Base-by-base conservation (phyloP, 2,797 vertebrate genomes). In the Falco columbarius region DNA sequence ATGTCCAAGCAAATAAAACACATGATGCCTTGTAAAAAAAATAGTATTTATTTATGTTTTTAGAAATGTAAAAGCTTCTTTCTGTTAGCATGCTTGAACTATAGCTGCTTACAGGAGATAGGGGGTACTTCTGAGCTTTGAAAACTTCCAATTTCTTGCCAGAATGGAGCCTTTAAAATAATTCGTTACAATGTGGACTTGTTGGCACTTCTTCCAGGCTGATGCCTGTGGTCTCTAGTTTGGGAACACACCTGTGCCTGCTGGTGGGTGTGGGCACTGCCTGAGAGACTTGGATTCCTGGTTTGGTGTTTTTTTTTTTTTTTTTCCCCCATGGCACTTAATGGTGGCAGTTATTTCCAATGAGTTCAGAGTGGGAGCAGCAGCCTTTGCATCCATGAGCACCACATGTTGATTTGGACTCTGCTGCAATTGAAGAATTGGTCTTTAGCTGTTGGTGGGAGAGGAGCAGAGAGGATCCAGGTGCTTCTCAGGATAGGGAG, bases 251-350 rank as follows among this genome's bases (percentile, higher is more conserved):
- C 83, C 84, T 88, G 52, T 87, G 46, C 77, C 63, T 30, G 23
- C 66, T 72, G 73, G 29, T 4, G 2, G 73, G 29, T 4, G 2
- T n/a, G 66, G 76, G 58, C 24, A 14, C n/a, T 80, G 77, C 42
- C 23, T 21, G 32, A 36, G 3, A 72, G 27, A 21, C 63, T 49
- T 0, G 0, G n/a, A 63, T 86, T 87, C 47, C 24, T 76, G 30
- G 22, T 12, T 46, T 32, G 7, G 4, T 42, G 14, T 16, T 18
- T 16, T 42, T 4, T 23, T 46, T 51, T 52, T 52, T 29, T 74
- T 32, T 61, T 51, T 12, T 0, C 3, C 14, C 23, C 10, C 2
- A 0, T 3, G 3, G 14, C 2, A 1, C 23, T 61, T 66, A 32
- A 14, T 6, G 24, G 30, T 30, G 51, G n/a, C 29, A 23, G 38